Evolutionary conservation across 2,113 vertebrate species (phyloP).

Genomic region (Muscicapa adusta): DNA sequence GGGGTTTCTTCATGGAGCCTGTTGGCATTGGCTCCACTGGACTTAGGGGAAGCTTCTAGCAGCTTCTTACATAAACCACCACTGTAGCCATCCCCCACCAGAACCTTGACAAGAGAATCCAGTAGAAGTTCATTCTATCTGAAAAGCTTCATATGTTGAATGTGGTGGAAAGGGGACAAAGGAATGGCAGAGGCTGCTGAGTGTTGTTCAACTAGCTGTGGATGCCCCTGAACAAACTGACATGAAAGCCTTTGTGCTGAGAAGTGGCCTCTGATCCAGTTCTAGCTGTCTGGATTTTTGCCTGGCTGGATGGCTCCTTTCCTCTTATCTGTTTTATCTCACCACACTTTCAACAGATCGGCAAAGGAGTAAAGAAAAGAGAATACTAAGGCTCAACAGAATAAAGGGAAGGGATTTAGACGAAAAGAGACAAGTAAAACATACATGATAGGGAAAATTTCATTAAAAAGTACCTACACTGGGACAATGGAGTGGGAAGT

Average conservation of each 20-base stretch:
- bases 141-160: neutral
- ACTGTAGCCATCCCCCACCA: neutral
- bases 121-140: neutral
- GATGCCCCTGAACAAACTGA: neutral
- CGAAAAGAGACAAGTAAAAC: neutral
- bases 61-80: neutral
- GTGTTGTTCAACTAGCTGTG: neutral
- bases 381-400: neutral
- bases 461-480: neutral
- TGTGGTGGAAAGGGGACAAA: neutral
- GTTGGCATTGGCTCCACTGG: neutral
- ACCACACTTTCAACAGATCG: neutral
- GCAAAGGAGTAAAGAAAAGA: neutral
- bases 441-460: accelerated
- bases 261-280: neutral
- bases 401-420: neutral
- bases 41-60: neutral
- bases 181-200: neutral
- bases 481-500: neutral
- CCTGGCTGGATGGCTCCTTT: neutral
- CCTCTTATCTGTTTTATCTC: neutral
- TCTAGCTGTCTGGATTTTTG: neutral
- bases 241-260: neutral
- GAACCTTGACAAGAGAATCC: neutral
- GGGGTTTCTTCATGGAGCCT: too few species aligned